A percentile compares a stretch with the other conserved stretches of the same genome.
Evolutionary conservation across 2,797 vertebrate species (phyloP).

Genomic region (Erithacus rubecula): DNA sequence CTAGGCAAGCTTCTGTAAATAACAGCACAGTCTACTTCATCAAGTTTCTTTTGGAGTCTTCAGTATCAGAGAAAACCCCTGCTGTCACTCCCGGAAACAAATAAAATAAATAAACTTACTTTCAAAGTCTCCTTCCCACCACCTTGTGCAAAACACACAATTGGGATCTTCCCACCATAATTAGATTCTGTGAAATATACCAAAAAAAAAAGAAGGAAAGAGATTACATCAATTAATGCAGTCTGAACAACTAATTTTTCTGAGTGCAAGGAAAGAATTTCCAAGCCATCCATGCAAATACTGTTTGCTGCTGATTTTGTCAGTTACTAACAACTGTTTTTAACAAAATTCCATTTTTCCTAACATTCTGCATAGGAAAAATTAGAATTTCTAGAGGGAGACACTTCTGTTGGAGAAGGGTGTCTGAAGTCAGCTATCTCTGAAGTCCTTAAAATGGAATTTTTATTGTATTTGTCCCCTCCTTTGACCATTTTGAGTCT

Average conservation of each 20-base stretch:
- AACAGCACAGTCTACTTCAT: neutral
- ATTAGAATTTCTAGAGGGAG: too few species aligned
- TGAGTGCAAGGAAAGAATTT: neutral
- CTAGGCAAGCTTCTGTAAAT: neutral
- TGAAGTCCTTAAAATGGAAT: too few species aligned
- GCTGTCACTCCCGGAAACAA: neutral
- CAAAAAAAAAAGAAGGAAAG: neutral
- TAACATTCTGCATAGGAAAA: too few species aligned
- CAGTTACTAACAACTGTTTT: too few species aligned
- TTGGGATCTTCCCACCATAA: slow-evolving; percentile 81
- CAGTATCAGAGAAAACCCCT: neutral
- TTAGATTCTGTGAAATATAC: slow-evolving; percentile 72
- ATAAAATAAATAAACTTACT: slow-evolving; percentile 61
- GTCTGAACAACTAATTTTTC: neutral
- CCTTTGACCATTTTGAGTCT: neutral
- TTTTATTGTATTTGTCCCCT: neutral
- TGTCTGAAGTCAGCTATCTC: too few species aligned
- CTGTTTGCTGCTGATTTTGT: neutral
- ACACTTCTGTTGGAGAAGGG: too few species aligned
- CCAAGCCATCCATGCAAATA: neutral
- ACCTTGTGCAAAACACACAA: slow-evolving; percentile 82
- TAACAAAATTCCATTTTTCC: too few species aligned
- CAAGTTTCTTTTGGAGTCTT: neutral
- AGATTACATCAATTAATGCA: neutral
- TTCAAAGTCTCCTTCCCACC: slow-evolving; percentile 80